A percentile compares a stretch with the other conserved stretches of the same genome.
These are phyloP conservation scores for Vombatus ursinus DNA, from an alignment of 2,113 vertebrate species.

Conservation along the genomic window DNA sequence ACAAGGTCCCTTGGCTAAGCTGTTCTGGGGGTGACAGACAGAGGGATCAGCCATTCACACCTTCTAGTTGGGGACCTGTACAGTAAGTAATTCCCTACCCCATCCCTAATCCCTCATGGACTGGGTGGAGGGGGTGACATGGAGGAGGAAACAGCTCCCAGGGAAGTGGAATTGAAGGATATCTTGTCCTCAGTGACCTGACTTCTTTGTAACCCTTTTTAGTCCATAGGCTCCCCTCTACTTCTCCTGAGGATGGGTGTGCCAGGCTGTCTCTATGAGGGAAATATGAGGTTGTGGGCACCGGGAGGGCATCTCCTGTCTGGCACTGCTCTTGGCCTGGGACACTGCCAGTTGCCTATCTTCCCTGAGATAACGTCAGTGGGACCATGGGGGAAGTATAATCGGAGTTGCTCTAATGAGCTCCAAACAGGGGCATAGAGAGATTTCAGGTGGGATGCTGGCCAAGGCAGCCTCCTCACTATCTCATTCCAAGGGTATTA, in stretches of 20 bases:
- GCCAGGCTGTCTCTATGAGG: background rate
- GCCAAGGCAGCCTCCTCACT: background rate
- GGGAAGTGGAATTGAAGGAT: background rate
- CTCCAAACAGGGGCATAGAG: background rate
- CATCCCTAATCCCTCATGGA: background rate
- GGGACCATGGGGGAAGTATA: background rate
- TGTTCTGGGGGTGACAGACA: background rate
- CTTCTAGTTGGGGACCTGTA: background rate
- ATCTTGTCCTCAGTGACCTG: background rate
- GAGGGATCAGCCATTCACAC: background rate
- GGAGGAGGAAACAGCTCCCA: background rate
- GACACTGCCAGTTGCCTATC: background rate
- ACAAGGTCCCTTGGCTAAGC: background rate
- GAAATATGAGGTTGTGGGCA: background rate
- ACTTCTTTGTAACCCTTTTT: background rate
- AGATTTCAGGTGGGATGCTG: constrained; percentile 5
- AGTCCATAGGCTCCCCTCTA: background rate
- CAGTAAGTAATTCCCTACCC: too few species aligned
- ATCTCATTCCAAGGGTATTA: background rate
- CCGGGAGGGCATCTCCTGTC: background rate
- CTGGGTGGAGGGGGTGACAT: background rate
- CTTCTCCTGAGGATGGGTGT: background rate
- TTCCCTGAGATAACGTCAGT: background rate
- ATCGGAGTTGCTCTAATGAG: rapidly evolving
- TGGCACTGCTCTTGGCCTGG: background rate